A percentile compares a stretch with the other conserved stretches of the same genome.
These are phyloP conservation scores for Dorcus parallelipipedus DNA, from an alignment of 2,888 invertebrate genomes.

Conservation along the genomic window DNA sequence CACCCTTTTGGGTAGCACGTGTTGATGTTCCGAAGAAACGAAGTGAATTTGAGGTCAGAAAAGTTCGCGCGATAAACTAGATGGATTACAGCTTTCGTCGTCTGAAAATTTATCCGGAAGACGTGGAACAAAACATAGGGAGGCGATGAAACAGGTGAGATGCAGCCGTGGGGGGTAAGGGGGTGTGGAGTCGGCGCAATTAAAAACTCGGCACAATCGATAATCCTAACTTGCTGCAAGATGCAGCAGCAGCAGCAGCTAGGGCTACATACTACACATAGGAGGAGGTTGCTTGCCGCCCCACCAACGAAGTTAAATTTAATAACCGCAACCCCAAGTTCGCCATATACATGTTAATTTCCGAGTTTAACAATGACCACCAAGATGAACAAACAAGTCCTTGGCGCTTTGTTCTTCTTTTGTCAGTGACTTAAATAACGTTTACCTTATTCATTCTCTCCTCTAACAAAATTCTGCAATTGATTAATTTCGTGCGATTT, in stretches of 20 bases:
- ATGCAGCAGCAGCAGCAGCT: constrained; percentile 9
- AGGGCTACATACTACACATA: background rate
- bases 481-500: too few relatives aligned
- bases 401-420: too few relatives aligned
- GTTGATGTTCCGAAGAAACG: background rate
- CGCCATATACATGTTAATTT: too few relatives aligned
- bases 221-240: constrained; percentile 29
- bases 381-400: too few relatives aligned
- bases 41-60: background rate
- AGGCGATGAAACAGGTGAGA: background rate
- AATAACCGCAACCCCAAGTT: background rate
- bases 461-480: too few relatives aligned
- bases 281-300: background rate
- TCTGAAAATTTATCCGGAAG: too few relatives aligned
- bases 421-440: too few relatives aligned
- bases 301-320: background rate
- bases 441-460: too few relatives aligned
- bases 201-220: constrained; percentile 39
- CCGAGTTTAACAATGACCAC: too few relatives aligned
- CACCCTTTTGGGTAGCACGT: background rate
- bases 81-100: background rate
- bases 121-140: background rate
- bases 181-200: constrained; percentile 36
- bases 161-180: background rate
- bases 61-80: background rate